phyloP scores from a whole-genome alignment of 2,797 vertebrate genomes.

The Mycteria americana region DNA sequence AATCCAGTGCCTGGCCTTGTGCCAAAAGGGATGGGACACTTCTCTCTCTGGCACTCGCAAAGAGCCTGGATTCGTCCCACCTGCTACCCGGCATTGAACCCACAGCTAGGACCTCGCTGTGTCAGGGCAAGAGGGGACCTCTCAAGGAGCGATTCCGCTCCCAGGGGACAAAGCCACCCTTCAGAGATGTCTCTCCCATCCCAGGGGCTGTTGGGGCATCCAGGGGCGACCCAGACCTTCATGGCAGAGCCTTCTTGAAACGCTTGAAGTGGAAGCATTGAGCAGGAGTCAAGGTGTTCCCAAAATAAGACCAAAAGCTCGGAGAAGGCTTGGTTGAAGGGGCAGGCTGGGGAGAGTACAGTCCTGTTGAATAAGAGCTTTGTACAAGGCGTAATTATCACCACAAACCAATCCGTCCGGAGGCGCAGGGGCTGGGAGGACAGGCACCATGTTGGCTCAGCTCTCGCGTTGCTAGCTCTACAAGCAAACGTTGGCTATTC shows the following conservation, averaged over 20 bases:
- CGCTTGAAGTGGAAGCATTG: neutral
- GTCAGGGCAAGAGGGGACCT: neutral
- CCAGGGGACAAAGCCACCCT: neutral
- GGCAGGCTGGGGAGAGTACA: neutral
- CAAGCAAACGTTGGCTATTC: neutral
- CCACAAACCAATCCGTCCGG: neutral
- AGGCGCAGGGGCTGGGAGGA: neutral
- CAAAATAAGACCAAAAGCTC: neutral
- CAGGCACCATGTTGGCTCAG: neutral
- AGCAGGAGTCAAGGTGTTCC: neutral
- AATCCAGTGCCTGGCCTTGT: neutral
- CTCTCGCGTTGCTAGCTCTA: fast-evolving
- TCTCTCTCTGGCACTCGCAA: neutral
- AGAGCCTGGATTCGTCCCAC: neutral
- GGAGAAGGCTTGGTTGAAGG: neutral
- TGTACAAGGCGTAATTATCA: neutral
- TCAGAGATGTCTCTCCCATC: neutral
- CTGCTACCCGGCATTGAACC: neutral
- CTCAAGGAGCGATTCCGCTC: neutral
- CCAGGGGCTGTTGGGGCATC: neutral
- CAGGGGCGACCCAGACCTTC: neutral
- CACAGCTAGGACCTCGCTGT: neutral
- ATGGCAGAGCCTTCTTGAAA: neutral
- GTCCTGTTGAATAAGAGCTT: neutral
- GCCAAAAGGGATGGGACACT: neutral